Evolutionary conservation across 2,797 vertebrate species (phyloP).

Genomic region (Lepilemur ruficaudatus): DNA sequence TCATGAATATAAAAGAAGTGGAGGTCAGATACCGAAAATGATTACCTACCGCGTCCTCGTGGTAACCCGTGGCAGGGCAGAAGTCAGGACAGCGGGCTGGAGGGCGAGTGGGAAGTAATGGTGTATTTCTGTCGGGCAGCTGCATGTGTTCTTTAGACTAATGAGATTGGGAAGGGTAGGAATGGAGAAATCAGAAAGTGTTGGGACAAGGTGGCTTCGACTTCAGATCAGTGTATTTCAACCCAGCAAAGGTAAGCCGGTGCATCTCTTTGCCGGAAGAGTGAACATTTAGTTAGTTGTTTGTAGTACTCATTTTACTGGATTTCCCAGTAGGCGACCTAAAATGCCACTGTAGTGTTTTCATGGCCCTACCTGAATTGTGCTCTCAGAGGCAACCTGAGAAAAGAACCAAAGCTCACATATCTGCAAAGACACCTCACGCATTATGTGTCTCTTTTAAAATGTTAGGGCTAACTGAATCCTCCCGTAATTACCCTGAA

Average conservation of each 20-base stretch:
- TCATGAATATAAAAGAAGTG: background rate
- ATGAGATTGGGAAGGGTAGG: background rate
- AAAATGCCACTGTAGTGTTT: background rate
- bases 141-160: background rate
- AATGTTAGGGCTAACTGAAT: background rate
- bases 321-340: background rate
- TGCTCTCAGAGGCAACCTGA: background rate
- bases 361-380: background rate
- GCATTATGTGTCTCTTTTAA: background rate
- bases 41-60: background rate
- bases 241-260: background rate
- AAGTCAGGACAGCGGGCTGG: background rate
- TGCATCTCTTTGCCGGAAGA: background rate
- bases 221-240: background rate
- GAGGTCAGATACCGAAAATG: background rate
- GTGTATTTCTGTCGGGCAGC: background rate
- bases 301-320: background rate
- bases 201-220: background rate
- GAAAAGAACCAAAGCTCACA: background rate
- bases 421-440: background rate
- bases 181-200: background rate
- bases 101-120: background rate
- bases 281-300: background rate
- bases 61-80: too few species aligned
- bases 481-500: background rate